phyloP scores from a whole-genome alignment of 2,113 vertebrate species.

The Ciconia maguari region DNA sequence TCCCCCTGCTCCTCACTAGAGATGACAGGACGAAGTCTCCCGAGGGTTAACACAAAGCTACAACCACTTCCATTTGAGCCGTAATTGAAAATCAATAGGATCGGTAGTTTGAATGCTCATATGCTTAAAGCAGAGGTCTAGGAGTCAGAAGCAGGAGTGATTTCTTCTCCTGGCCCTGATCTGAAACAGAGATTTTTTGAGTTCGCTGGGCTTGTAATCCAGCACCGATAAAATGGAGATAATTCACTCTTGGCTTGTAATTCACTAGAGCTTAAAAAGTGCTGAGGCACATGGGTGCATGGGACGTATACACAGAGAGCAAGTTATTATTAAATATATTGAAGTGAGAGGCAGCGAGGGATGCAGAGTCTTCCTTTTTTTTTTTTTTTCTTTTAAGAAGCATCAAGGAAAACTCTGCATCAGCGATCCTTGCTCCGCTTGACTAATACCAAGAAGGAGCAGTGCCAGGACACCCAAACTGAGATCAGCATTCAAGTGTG shows the following conservation, averaged over 20 bases:
- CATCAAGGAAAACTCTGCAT: neutral
- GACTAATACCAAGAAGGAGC: neutral
- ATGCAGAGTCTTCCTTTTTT: neutral
- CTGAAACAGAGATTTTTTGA: neutral
- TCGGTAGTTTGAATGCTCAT: neutral
- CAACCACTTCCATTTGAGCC: constrained; percentile 40
- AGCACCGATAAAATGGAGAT: neutral
- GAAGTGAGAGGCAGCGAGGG: neutral
- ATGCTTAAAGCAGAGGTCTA: neutral
- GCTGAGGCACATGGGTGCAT: neutral
- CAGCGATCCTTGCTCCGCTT: neutral
- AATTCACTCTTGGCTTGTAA: neutral
- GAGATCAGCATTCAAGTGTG: neutral
- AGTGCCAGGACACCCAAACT: neutral
- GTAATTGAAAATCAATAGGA: constrained; percentile 65
- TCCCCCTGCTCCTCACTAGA: neutral
- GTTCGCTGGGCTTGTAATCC: neutral
- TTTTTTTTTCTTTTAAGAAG: neutral
- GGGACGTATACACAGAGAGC: neutral
- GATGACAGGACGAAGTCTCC: constrained; percentile 3
- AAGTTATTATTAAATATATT: neutral
- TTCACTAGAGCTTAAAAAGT: neutral
- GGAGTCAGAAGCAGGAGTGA: neutral
- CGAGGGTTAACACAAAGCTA: constrained; percentile 5
- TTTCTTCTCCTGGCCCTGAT: neutral